Evolutionary conservation across 2,797 vertebrate genomes (phyloP), one percentile per base, ranked within the genome.

Genomic region (Crax fasciolata): DNA sequence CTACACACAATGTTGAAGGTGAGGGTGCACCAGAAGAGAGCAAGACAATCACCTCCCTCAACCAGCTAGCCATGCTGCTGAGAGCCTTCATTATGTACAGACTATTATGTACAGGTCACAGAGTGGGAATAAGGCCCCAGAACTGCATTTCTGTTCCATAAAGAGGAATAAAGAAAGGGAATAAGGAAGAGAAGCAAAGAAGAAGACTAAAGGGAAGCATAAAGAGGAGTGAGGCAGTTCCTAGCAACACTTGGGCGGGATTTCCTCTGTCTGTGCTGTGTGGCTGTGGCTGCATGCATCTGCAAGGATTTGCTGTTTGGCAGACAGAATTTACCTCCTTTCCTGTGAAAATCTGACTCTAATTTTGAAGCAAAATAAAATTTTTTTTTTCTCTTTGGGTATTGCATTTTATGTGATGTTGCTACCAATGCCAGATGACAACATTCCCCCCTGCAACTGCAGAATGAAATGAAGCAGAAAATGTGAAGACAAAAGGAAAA

Each of bases 381-480:
- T 30, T 2, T 13, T 9, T 78, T 86, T 43, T 83, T 89, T 68
- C 71, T 49, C 68, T 83, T 89, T 91, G 84, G 23, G 46, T 72
- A 41, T 80, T 93, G n/a, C 38, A 48, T 93, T 92, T 90, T 90
- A 32, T 80, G 16, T 48, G 54, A 72, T 80, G 19, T 44, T 85
- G 38, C 66, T 92, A 88, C 58, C 62, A 89, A 55, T 24, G 44
- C 87, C 96, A 93, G 84, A 93, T 77, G 86, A 93, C 79, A 93
- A 67, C 66, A 41, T 86, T 90, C 86, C 66, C 87, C 79, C 68
- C 66, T 87, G 46, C 83, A 71, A 66, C 54, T 58, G 52, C 63
- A 63, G 70, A 80, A 91, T 46, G 61, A 88, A 93, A 77, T 49
- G 87, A 84, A 92, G 75, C 63, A 46, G 89, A 96, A 97, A 96